Base-by-base conservation (phyloP, 2,113 vertebrate species). In the Scomber japonicus region DNA sequence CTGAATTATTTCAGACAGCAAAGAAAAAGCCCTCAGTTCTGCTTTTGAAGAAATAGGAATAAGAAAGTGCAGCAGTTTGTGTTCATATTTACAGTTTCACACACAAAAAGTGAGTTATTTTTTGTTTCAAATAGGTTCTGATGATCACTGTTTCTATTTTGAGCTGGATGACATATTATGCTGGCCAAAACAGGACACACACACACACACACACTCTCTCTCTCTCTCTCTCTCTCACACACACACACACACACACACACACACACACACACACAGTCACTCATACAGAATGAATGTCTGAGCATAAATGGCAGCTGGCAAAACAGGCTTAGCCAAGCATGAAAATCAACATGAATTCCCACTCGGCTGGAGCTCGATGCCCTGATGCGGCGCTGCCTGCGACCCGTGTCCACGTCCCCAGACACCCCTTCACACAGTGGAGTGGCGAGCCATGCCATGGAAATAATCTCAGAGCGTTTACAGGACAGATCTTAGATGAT, bases 301-400 rank as follows among this genome's bases (percentile, higher is more conserved):
- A 85, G 78, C 87, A 82, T 86, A 91, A 91, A 87, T 90, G 88
- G 89, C 93, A 94, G 92, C 92, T 94, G 92, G 90, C 89, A 88
- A 94, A 92, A 93, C 89, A 90, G 81, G 68, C 56, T 80, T 75
- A 92, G 89, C 72, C 86, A 82, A 83, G 89, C 92, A 79, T 91
- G 91, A 93, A 91, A 90, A 93, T 88, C 87, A 88, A 92, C 89
- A 87, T 83, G 80, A 89, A 91, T 90, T 83, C 87, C 78, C 88
- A 88, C 87, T 85, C 73, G 81, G 70, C 81, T 91, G 88, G 72
- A 93, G 90, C 90, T 87, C 16, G 60, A 82, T 88, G 84, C 76
- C 82, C 85, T 71, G 83, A 84, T 84, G 84, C 71, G 57, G 65
- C 63, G 16, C 81, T 79, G 87, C 79, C 83, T 75, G 82, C 48